Evolutionary conservation across 2,888 invertebrate genomes (phyloP), one percentile per base, ranked within the genome.

Genomic region (Eupeodes luniger): DNA sequence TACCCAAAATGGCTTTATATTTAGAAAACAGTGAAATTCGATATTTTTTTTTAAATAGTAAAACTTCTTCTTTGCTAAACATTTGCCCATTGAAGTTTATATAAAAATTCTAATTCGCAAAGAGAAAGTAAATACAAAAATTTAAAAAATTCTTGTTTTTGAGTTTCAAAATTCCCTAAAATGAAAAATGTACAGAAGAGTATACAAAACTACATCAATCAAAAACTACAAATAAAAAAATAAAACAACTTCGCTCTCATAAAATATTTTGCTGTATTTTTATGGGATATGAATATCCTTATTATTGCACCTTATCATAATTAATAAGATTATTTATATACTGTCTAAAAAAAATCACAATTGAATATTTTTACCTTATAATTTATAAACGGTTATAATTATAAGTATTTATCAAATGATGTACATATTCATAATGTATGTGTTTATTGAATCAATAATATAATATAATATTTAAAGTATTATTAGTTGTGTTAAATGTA

Each of bases 291-390:
- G 55, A 70, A 70, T 55, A 9, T 40, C 9, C 9, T 40, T 55
- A 55, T 7, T 12, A 19, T 19, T 70, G 55, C 57, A 70, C 44
- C 70, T 57, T 57, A 27, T 27, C 2, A 34, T 55, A 44, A 6
- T 44, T 6, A 47, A 59, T 59, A 34, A 34, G 10, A 44, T 27
- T 44, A 44, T 72, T 14, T 47, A 44, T 47, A 27, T 27, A 27
- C n/a, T 27, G 27, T 47, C 10, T 40, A 40, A 47, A 10, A 47
- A 55, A 72, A 59, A 72, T 72, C 57, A 72, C 72, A 72, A 72
- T 47, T 59, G 9, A 72, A 59, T 72, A 57, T 34, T 6, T 61
- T 27, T 53, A 53, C 9, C 9, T 36, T 34, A 12, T 14, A 64
- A 6, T 64, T 47, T 7, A 66, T 27, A 66, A 66, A 49, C 16